Base-by-base conservation (phyloP, 1,140 invertebrate genomes). In the Whitmania pigra region DNA sequence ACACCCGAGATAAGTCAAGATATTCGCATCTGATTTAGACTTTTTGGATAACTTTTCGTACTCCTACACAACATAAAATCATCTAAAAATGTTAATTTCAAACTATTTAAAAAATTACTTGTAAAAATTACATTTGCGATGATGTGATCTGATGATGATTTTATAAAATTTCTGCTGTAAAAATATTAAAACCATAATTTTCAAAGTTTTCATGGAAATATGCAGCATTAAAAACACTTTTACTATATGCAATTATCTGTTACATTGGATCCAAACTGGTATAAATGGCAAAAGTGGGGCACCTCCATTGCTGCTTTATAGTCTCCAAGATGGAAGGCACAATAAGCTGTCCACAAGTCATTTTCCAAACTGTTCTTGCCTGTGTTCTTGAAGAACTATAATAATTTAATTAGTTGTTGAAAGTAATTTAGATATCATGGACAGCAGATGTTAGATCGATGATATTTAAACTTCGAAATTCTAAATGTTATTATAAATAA, bases 311-410 rank as follows among this genome's bases (percentile, higher is more conserved):
- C 89, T 78, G 88, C 87, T 77, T 89, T 89, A 82, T 95, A 97
- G 79, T 98, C 92, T 0, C 92, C 94, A 53, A 94, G 83, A 83
- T 98, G 94, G 83, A 97, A 98, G 71, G 88, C 88, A 82, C 93
- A 96, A 80, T 93, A 98, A 3, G 89, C 93, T 72, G 91, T 88
- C 93, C 94, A 98, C 73, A 90, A 81, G 75, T 91, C 88, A 22
- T 87, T 86, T 78, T 87, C 86, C 11, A 86, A 81, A 68, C 83
- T 85, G 20, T 79, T 84, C 76, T 86, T 88, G 55, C 85, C 87
- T 76, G 80, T 82, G 72, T 82, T 82, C 74, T 83, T 78, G 71
- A 84, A 80, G 77, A 86, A 86, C 86, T 86, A 75, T 13, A 77
- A 75, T 15, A 1, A 18, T 18, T 53, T 66, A 36, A 15, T 73